A percentile compares a stretch with the other conserved stretches of the same genome.
Conservation (phyloP, 2,113 vertebrate species). For the Platichthys stellatus region DNA sequence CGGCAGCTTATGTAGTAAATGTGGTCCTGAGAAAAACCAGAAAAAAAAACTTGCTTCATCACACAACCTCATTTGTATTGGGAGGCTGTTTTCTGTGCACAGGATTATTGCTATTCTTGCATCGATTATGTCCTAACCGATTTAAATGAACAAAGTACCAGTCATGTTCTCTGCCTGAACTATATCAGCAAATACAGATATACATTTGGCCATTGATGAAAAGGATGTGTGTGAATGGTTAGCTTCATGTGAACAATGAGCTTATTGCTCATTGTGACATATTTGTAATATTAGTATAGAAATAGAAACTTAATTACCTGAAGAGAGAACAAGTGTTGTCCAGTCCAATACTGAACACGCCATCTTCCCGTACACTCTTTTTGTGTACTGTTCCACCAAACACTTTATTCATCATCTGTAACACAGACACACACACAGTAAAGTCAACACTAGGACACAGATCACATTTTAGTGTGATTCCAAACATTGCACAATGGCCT, state of each 20-base stretch:
- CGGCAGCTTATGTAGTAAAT: slow-evolving; percentile 25
- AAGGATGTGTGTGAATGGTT: neutral
- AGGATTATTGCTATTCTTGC: too few species aligned
- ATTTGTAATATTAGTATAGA: too few species aligned
- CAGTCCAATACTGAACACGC: slow-evolving; percentile 92
- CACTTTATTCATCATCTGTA: slow-evolving; percentile 99
- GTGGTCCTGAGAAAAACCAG: slow-evolving; percentile 13
- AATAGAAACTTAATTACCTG: slow-evolving; percentile 82
- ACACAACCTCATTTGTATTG: neutral
- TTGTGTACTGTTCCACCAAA: slow-evolving; percentile 98
- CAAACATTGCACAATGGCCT: neutral
- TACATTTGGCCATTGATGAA: neutral
- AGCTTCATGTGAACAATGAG: too few species aligned
- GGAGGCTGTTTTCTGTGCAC: neutral
- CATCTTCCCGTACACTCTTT: slow-evolving; percentile 95
- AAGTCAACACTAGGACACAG: slow-evolving; percentile 12
- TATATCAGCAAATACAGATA: neutral
- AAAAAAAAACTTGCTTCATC: neutral
- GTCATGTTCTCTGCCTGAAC: too few species aligned
- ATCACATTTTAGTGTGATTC: neutral
- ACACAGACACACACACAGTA: slow-evolving; percentile 16
- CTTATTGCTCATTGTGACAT: too few species aligned
- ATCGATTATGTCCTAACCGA: too few species aligned
- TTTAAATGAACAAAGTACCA: too few species aligned
- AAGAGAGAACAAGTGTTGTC: slow-evolving; percentile 96